Percentiles rank a stretch among this genome's conserved stretches.
Conservation (phyloP, 2,113 vertebrate genomes). For the Anolis sagrei region DNA sequence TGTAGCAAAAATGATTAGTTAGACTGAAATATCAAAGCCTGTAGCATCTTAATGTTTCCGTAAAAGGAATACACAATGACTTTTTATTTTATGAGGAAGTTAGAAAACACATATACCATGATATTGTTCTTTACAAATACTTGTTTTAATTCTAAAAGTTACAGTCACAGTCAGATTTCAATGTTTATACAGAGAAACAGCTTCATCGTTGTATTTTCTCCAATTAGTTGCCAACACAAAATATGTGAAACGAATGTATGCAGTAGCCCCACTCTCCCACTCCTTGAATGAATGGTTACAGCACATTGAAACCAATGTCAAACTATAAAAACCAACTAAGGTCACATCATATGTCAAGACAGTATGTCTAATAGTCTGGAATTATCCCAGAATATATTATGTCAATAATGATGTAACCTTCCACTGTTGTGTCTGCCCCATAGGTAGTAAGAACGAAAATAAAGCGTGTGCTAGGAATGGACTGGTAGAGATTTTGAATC, state of each 20-base stretch:
- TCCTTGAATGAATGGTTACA: conserved; percentile 25
- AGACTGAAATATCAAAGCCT: background rate
- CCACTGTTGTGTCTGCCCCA: background rate
- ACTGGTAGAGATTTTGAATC: background rate
- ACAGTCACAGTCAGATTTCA: conserved; percentile 34
- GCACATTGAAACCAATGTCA: conserved; percentile 34
- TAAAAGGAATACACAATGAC: conserved; percentile 69
- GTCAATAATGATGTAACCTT: background rate
- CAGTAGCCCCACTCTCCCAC: background rate
- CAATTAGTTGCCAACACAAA: conserved; percentile 48
- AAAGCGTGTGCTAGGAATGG: background rate
- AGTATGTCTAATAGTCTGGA: conserved; percentile 38
- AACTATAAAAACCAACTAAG: conserved; percentile 42
- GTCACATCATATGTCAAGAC: conserved; percentile 31
- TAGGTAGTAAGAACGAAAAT: background rate
- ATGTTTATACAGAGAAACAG: conserved; percentile 40
- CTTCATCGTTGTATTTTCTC: conserved; percentile 44
- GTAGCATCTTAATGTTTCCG: conserved; percentile 61
- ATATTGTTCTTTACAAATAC: conserved; percentile 73
- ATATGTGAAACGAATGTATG: conserved; percentile 48
- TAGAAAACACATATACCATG: conserved; percentile 75
- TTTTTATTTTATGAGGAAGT: conserved; percentile 78
- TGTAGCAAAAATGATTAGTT: background rate
- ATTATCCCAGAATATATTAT: conserved; percentile 17
- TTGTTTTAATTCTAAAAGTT: conserved; percentile 54